Base-by-base conservation (phyloP, 2,888 invertebrate species). In the Ectemnius continuus region DNA sequence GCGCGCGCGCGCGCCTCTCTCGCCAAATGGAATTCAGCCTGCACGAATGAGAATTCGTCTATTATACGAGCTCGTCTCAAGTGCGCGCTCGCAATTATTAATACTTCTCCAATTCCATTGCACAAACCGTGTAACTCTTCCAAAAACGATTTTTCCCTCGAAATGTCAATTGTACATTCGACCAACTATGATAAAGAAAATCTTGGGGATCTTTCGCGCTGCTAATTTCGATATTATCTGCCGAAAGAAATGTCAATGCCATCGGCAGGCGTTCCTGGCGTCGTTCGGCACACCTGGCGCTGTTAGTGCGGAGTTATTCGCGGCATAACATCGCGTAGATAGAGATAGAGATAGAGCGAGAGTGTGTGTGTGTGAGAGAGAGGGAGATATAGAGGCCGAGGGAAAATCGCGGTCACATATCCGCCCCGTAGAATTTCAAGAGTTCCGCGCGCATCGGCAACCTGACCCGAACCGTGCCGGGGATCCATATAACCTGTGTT, bases 401-500 rank as follows among this genome's bases (percentile, higher is more conserved):
- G 36, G 36, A 36, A 36, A 36, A 36, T 36, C 58, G 57, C 63
- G 70, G 65, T 67, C 60, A 58, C 28, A 64, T 66, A 67, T 67
- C 52, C 73, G 67, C 61, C 72, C 72, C 64, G 76, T 80, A 75
- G 69, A 81, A 78, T 78, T 78, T 81, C 63, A 83, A 83, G 77
- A 80, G 77, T 81, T 73, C 80, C 72, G 80, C 70, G 70, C 65
- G 76, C 81, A 80, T 76, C 79, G 82, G 73, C 74, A 79, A 76
- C 75, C 78, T 76, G 80, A 80, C 75, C 83, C 78, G 73, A 74
- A 75, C 80, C 73, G 36, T 36, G 36, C 36, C 8, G 36, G 76
- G 84, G 81, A 78, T 80, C 79, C 76, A 82, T 85, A 87, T 85
- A 89, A 88, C 88, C 88, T 87, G 88, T 83, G 88, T 87, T 84